Base-by-base conservation (phyloP, 92 coral and sea anemone species). In the Palythoa caribaeorum region DNA sequence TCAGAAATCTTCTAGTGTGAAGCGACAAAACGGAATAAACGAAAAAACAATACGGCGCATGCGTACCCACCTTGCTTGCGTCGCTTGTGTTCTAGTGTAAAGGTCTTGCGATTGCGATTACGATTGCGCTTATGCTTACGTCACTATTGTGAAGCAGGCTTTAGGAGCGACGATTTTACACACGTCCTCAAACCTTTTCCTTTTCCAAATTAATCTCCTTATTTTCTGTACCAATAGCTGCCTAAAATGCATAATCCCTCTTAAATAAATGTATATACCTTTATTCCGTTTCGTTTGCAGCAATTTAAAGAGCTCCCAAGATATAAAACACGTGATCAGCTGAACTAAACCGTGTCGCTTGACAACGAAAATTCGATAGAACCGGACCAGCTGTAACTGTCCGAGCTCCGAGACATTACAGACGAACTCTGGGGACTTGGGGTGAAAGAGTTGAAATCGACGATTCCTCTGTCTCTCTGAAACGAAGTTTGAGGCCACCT, bases 371-470 rank as follows among this genome's bases (percentile, higher is more conserved):
- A 81, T 63, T 81, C 86, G 11, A 81, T 81, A 2, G 86, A 81
- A 2, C 86, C 86, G 3, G 86, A 81, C 86, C 86, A 81, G 74
- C 86, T 81, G 76, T 81, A 81, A 71, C 86, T 81, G 59, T 47
- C 91, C 50, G 94, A 88, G 38, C 94, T 92, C 39, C 89, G 87
- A 20, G 94, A 92, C 59, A 85, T 53, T 35, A 90, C 75, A 10
- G 90, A 92, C 9, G 94, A 92, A 79, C 95, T 93, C 50, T 83
- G 89, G 15, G 95, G 93, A 54, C 95, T 93, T 50, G 95, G 93
- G 35, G 93, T 90, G 59, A 87, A 90, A 11, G 95, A 92, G 54
- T 79, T 71, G 39, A 48, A 47, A n/a, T 87, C 90, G 28, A 59
- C 7, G 55, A 11, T 62, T 40, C 84, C 37, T 36, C 47, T 48